Percentiles rank a stretch among this genome's conserved stretches.
Conservation (phyloP, 2,797 vertebrate genomes). For the Sebastes glaucus region DNA sequence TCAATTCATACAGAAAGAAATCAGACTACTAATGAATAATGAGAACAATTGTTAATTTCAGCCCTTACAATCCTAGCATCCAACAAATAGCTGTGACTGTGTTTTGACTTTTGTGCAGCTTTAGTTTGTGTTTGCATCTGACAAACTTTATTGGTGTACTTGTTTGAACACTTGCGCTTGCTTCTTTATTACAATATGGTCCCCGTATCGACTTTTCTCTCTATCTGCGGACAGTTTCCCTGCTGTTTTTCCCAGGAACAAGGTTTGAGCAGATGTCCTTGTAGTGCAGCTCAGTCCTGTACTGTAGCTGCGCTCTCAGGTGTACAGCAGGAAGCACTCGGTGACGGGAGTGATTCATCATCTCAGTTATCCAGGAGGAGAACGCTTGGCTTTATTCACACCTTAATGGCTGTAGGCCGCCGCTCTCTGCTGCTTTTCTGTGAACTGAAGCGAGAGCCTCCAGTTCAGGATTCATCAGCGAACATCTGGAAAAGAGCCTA, state of each 20-base stretch:
- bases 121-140: too few species aligned
- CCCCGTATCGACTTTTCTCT: not conserved
- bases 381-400: constrained; percentile 37
- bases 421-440: not conserved
- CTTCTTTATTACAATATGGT: not conserved
- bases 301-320: constrained; percentile 30
- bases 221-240: not conserved
- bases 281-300: not conserved
- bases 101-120: too few species aligned
- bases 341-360: constrained; percentile 71
- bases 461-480: constrained; percentile 5
- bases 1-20: too few species aligned
- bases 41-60: too few species aligned
- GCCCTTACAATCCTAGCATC: too few species aligned
- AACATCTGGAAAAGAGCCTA: constrained; percentile 65
- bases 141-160: not conserved
- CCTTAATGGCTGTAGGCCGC: constrained; percentile 10
- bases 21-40: too few species aligned
- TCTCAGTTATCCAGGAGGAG: constrained; percentile 28
- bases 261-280: constrained; percentile 30
- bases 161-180: not conserved
- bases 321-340: constrained; percentile 34
- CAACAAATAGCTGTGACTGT: too few species aligned
- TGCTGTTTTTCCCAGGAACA: not conserved
- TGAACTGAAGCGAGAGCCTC: not conserved